Base-by-base conservation (phyloP, 1,140 invertebrate genomes). In the Achatina immaculata region DNA sequence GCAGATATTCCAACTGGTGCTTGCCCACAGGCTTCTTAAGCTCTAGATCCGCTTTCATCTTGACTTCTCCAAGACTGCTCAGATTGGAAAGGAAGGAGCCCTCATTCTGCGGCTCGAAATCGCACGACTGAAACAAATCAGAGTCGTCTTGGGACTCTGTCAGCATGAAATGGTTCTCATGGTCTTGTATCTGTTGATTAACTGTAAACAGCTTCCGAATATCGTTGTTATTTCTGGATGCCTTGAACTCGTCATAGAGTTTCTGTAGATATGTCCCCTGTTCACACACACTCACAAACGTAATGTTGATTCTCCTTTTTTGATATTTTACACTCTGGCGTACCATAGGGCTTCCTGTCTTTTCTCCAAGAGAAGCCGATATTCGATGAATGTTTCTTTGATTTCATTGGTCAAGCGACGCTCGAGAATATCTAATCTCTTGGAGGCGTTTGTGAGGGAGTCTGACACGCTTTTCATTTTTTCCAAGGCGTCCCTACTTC, bases 331-430 rank as follows among this genome's bases (percentile, higher is more conserved):
- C 78, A 24, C 83, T 84, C 36, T 89, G 85, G 16, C 83, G 83
- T 21, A 89, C 68, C 36, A 85, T 87, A 14, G 84, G 0, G 86
- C 87, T 40, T 90, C 88, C 71, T 90, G 88, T 43, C 88, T 48
- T 55, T 85, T 84, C 62, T 90, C 89, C 45, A 90, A 69, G 0
- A 89, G 81, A n/a, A 90, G 81, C 71, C 88, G 81, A 73, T 86
- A 90, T 69, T 90, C 89, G 24, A 90, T 90, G 72, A 90, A 90
- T 0, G 88, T 89, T 68, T 90, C 89, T 73, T 89, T 89, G 38
- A 90, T 89, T 55, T 86, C 83, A 45, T 72, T 78, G n/a, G 84
- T 83, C 0, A 90, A 74, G 55, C 87, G 85, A 28, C 88, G 83
- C 72, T 90, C 89, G 9, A 86, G 75, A 24, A 89, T 74, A 68